These are phyloP conservation scores for Neodiprion virginianus DNA, from an alignment of 1,140 invertebrate genomes.

Conservation along the genomic window DNA sequence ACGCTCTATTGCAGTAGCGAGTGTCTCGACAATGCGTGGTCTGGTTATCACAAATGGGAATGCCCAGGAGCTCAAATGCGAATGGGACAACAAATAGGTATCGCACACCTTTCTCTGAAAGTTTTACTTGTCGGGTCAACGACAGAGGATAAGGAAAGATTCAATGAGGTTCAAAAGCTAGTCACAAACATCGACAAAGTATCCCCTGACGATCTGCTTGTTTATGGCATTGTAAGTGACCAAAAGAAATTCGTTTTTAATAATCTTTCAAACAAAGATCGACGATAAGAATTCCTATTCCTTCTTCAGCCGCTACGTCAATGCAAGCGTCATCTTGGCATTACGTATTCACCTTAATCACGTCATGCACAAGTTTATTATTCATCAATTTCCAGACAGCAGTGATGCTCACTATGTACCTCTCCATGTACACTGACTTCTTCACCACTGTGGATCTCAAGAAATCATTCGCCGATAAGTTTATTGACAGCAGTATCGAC, in stretches of 20 bases:
- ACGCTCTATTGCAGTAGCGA: slow-evolving; percentile 71
- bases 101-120: slow-evolving; percentile 77
- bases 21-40: slow-evolving; percentile 69
- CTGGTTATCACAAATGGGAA: slow-evolving; percentile 76
- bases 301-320: not conserved
- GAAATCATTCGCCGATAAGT: slow-evolving; percentile 45
- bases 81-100: slow-evolving; percentile 73
- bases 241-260: slow-evolving; percentile 38
- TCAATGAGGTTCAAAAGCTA: slow-evolving; percentile 54
- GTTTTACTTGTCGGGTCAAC: slow-evolving; percentile 62
- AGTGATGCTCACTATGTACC: slow-evolving; percentile 63
- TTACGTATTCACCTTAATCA: not conserved
- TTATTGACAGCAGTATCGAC: slow-evolving; percentile 35
- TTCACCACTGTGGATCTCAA: slow-evolving; percentile 49
- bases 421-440: slow-evolving; percentile 64
- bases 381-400: slow-evolving; percentile 63
- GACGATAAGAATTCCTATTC: not conserved
- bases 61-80: slow-evolving; percentile 70
- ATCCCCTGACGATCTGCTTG: slow-evolving; percentile 51
- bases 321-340: not conserved
- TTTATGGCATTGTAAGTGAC: slow-evolving; percentile 55
- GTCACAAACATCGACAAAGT: slow-evolving; percentile 58
- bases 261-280: slow-evolving; percentile 25
- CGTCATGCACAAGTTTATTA: no score
- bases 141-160: slow-evolving; percentile 45